A percentile compares a stretch with the other conserved stretches of the same genome.
Evolutionary conservation across 2,797 vertebrate genomes (phyloP).

Genomic region (Oreonectes daqikongensis): DNA sequence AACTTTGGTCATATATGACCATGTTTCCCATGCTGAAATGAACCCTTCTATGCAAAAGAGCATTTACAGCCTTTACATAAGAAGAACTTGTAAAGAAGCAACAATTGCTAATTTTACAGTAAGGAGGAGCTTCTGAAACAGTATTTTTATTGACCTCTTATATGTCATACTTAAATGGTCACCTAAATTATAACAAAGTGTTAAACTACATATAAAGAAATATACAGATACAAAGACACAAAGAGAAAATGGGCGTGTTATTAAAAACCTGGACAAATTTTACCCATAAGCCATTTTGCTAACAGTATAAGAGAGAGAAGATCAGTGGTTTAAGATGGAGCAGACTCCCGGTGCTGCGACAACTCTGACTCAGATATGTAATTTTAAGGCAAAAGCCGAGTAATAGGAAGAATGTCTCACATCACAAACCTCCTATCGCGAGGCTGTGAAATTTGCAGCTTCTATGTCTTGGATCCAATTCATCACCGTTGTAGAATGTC

Average conservation of each 20-base stretch:
- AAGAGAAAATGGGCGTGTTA: neutral
- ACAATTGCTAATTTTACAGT: too few species aligned
- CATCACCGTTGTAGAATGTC: constrained; percentile 76
- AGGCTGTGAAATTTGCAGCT: constrained; percentile 57
- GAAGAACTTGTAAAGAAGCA: too few species aligned
- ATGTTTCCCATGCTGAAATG: too few species aligned
- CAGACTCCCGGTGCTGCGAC: constrained; percentile 12
- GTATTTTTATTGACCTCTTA: too few species aligned
- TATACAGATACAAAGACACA: constrained; percentile 16
- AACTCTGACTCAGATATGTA: constrained; percentile 28
- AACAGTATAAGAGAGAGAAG: constrained; percentile 20
- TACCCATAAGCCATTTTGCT: constrained; percentile 50
- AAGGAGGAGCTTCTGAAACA: too few species aligned
- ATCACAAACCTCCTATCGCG: constrained; percentile 63
- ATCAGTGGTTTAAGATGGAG: constrained; percentile 36
- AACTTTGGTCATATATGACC: too few species aligned
- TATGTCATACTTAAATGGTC: neutral
- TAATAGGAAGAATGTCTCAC: constrained; percentile 51
- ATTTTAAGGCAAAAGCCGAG: constrained; percentile 53
- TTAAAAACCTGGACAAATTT: constrained; percentile 30
- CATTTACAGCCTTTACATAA: too few species aligned
- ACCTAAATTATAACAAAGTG: neutral
- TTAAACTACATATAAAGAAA: neutral
- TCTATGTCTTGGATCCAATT: constrained; percentile 67
- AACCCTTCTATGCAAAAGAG: too few species aligned